Conservation (phyloP, 2,888 invertebrate species). For the Clitarchus hookeri region DNA sequence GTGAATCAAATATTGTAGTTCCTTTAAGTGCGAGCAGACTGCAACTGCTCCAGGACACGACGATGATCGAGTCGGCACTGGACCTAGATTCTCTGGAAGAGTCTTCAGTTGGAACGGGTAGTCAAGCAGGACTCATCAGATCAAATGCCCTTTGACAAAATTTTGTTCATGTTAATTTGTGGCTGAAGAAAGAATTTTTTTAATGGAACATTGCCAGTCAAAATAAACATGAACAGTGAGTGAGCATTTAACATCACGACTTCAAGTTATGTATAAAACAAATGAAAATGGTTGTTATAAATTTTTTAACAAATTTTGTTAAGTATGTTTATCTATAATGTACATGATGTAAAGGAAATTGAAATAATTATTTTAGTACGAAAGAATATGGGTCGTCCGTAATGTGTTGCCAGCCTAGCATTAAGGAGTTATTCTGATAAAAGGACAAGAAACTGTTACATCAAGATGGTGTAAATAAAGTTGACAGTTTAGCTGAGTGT, state of each 20-base stretch:
- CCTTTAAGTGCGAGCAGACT: conserved; percentile 72
- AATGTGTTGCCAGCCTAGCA: background rate
- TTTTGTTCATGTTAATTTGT: conserved; percentile 10
- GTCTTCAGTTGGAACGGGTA: conserved; percentile 66
- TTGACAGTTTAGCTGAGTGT: background rate
- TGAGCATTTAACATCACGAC: background rate
- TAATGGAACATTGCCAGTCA: background rate
- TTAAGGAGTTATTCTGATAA: background rate
- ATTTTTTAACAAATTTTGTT: background rate
- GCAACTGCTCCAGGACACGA: conserved; percentile 80
- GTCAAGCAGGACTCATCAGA: conserved; percentile 69
- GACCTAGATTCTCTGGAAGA: conserved; percentile 86
- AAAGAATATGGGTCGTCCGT: background rate
- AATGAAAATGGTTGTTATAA: background rate
- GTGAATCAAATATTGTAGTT: conserved; percentile 37
- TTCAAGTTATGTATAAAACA: background rate
- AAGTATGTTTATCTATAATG: background rate
- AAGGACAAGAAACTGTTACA: background rate
- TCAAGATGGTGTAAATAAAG: background rate
- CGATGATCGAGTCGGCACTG: conserved; percentile 88
- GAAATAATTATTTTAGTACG: conserved; percentile 8
- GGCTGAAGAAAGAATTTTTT: conserved; percentile 2
- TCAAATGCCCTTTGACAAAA: conserved; percentile 32
- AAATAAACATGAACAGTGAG: background rate
- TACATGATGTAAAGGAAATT: background rate